Base-by-base conservation (phyloP, 2,888 invertebrate genomes). In the Ceramica pisi region DNA sequence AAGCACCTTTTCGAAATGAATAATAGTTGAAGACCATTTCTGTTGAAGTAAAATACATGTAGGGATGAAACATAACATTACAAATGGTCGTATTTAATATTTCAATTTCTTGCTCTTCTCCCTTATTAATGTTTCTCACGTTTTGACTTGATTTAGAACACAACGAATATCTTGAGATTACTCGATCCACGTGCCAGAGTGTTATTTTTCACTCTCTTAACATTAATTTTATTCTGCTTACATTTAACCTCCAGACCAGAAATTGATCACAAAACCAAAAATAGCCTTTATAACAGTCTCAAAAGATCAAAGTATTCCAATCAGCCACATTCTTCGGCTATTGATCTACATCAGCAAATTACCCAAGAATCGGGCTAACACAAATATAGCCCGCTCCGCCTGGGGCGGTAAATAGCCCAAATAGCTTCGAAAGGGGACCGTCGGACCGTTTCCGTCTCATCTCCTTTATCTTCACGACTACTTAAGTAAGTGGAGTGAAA, bases 401-500 rank as follows among this genome's bases (percentile, higher is more conserved):
- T 68, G 63, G 63, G 73, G 87, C 86, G 78, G 79, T 82, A 83
- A 85, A 81, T 81, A 85, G 81, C 77, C 80, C 72, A 74, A 77
- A 71, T 72, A 75, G 76, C 76, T 68, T n/a, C 38, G 51, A 69
- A 75, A 74, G 80, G 83, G 73, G 81, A 80, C 73, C 75, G 74
- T 50, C 71, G 56, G 75, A 60, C 81, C 77, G 75, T 87, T 82
- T 71, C 78, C 85, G 77, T 62, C 75, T 86, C 84, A 64, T 82
- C 77, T 62, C 75, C 76, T 84, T 86, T 86, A 86, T 86, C 86
- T 86, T 82, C 85, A 86, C 85, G 86, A 82, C 86, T 81, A 77
- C 83, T 86, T 84, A 87, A 86, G 85, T 84, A 84, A 86, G 82
- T 86, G 80, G 74, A 82, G 85, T 82, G 81, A 86, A 86, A 87